Conservation (phyloP, 2,113 vertebrate genomes). For the Eurystomus gularis region DNA sequence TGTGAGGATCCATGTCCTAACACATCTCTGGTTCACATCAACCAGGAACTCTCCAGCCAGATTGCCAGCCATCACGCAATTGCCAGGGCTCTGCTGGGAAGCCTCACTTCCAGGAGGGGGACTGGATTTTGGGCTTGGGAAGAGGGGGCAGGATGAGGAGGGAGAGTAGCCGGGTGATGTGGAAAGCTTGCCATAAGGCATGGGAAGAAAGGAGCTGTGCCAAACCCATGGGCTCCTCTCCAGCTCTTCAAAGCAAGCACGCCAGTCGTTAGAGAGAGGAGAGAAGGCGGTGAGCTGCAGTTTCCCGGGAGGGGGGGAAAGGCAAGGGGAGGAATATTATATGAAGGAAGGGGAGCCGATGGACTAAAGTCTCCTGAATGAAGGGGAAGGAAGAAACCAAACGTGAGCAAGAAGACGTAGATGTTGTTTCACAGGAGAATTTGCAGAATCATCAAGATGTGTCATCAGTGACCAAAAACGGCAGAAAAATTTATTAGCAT, state of each 20-base stretch:
- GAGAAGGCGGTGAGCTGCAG: constrained; percentile 3
- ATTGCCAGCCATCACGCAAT: neutral
- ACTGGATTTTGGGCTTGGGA: neutral
- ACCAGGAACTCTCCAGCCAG: neutral
- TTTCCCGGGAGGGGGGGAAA: constrained; percentile 4
- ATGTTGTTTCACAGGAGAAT: constrained; percentile 16
- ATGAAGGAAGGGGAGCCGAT: neutral
- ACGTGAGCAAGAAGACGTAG: neutral
- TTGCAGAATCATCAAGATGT: constrained; percentile 12
- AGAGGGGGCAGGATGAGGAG: neutral
- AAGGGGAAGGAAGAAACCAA: constrained; percentile 49
- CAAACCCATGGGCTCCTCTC: constrained; percentile 61
- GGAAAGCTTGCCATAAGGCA: constrained; percentile 60
- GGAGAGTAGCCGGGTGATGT: neutral
- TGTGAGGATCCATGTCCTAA: neutral
- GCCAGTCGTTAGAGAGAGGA: constrained; percentile 5
- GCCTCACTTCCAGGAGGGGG: neutral
- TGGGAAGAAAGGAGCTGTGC: constrained; percentile 37
- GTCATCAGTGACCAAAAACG: neutral
- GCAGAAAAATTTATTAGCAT: neutral
- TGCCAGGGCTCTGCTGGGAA: neutral
- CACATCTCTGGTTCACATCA: neutral
- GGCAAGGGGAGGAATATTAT: neutral
- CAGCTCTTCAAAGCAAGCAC: constrained; percentile 56
- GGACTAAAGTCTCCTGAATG: constrained; percentile 28